Evolutionary conservation across 2,888 invertebrate species (phyloP), one percentile per base, ranked within the genome.

Genomic region (Ochropleura plecta): DNA sequence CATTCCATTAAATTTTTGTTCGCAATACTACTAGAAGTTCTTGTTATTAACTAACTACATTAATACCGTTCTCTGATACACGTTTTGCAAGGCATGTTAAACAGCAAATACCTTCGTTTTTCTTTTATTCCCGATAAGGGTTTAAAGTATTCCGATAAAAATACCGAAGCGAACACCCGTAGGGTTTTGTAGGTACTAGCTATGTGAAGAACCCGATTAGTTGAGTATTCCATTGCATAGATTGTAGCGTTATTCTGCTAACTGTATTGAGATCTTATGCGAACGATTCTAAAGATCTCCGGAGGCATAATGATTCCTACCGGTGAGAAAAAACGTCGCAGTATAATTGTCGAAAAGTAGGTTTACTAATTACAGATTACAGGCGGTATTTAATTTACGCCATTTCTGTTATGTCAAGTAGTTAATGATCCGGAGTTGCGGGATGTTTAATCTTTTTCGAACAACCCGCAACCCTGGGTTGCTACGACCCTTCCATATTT

Each of bases 121-220:
- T 68, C 30, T 74, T 67, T 68, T 59, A 64, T 63, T 40, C 74
- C 57, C 46, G 63, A 68, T 74, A 48, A 81, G 57, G 46, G 63
- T 68, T 64, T 74, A 51, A 74, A 78, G 67, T 53, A 78, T 74
- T 67, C 51, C 66, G 51, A 73, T 78, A 67, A 63, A 80, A 80
- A 78, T 80, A 80, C 74, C 57, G 7, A 9, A 30, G 49, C 18
- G 12, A 40, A 44, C 3, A 12, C 6, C 18, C 44, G 48, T 6
- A 18, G 49, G 30, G 62, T 67, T 66, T 49, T 51, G 20, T 55
- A 42, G 14, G 30, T 16, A n/a, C 18, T 30, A 14, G 40, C 42
- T 20, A 63, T 57, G 74, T 40, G 40, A n/a, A 42, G 74, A 80
- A 80, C 75, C 48, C 46, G 55, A 78, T 42, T 57, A 42, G 42